Percentiles rank a stretch among this genome's conserved stretches.
Conservation (phyloP, 1,140 invertebrate genomes). For the Lepidurus arcticus region DNA sequence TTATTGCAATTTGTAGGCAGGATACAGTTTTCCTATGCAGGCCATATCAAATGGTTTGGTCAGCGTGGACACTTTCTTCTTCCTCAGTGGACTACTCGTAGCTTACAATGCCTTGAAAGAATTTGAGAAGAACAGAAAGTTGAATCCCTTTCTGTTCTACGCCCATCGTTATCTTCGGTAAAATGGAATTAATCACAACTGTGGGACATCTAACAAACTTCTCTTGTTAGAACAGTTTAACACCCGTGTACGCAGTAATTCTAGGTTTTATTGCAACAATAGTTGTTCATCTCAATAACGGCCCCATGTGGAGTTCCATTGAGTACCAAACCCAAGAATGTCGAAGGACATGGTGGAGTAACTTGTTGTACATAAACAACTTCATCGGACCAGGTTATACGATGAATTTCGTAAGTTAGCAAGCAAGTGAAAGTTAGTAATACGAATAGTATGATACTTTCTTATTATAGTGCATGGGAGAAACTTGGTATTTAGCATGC, state of each 20-base stretch:
- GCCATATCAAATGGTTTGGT: constrained; percentile 50
- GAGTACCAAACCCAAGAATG: constrained; percentile 57
- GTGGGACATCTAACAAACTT: neutral
- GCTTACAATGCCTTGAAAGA: constrained; percentile 56
- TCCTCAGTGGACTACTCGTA: constrained; percentile 62
- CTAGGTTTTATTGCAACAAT: constrained; percentile 68
- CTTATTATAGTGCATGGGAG: neutral
- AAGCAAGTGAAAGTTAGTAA: neutral
- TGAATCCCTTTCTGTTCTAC: constrained; percentile 57
- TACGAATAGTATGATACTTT: neutral
- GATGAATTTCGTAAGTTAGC: neutral
- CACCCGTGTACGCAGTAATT: constrained; percentile 74
- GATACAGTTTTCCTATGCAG: neutral
- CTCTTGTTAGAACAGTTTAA: constrained; percentile 53
- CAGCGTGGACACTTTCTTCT: constrained; percentile 62
- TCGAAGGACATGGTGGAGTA: constrained; percentile 51
- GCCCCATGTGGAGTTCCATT: constrained; percentile 62
- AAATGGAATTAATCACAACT: neutral
- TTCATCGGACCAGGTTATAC: constrained; percentile 9
- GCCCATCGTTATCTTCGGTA: constrained; percentile 43
- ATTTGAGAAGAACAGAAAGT: constrained; percentile 57
- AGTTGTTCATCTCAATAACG: constrained; percentile 58
- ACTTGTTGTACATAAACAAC: constrained; percentile 44
- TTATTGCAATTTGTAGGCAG: neutral
- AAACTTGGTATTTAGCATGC: constrained; percentile 28